Evolutionary conservation across 2,113 vertebrate species (phyloP).

Genomic region (Tamias sibiricus): DNA sequence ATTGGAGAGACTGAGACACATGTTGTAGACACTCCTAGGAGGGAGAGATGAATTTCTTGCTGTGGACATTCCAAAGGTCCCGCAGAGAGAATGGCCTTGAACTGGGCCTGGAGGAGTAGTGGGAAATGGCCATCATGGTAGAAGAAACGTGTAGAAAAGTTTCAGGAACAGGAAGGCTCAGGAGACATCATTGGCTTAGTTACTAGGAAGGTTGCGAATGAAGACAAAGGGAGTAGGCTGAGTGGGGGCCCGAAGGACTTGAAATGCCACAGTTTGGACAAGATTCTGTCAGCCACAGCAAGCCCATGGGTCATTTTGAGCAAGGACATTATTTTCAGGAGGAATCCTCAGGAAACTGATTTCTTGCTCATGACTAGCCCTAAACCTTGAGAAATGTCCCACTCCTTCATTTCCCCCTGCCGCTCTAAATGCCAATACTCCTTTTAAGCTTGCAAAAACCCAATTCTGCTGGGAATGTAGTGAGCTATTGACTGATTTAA

Average conservation of each 20-base stretch:
- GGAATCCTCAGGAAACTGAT: not conserved
- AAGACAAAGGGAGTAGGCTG: not conserved
- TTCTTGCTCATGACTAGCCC: not conserved
- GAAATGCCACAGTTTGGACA: not conserved
- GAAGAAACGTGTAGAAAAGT: not conserved
- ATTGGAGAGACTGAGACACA: not conserved
- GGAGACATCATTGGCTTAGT: not conserved
- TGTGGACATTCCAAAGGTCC: not conserved
- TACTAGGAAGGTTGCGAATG: not conserved
- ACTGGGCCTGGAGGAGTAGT: not conserved
- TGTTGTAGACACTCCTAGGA: not conserved
- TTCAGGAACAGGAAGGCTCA: not conserved
- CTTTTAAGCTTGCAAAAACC: conserved; percentile 48
- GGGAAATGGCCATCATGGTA: not conserved
- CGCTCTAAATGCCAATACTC: conserved; percentile 16
- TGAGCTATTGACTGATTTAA: conserved; percentile 46
- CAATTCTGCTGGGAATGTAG: conserved; percentile 32
- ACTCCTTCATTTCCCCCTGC: conserved; percentile 43
- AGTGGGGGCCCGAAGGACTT: not conserved
- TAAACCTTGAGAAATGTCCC: conserved; percentile 50
- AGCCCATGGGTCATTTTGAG: not conserved
- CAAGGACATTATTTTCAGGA: not conserved
- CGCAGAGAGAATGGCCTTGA: not conserved
- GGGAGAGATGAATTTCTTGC: not conserved
- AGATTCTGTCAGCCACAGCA: not conserved